Evolutionary conservation across 2,113 vertebrate genomes (phyloP), one percentile per base, ranked within the genome.

Genomic region (Echinops telfairi): DNA sequence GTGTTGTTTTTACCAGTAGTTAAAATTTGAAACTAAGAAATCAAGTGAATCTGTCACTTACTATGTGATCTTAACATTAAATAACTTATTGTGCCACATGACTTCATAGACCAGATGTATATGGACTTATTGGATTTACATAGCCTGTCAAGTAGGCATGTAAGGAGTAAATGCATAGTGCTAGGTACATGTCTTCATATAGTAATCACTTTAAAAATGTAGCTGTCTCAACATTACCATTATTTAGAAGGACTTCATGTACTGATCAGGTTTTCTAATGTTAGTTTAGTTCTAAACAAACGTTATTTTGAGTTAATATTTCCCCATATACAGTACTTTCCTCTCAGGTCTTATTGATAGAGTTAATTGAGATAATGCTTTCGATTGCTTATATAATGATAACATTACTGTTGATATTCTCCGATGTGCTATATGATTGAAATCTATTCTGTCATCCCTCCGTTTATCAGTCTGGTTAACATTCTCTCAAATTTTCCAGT

Each of bases 321-420:
- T 93, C 38, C 73, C 33, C 76, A 2, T 92, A 89, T 77, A 60
- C 80, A 86, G n/a, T 66, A 57, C 38, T 17, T 90, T 38, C 17
- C 60, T 62, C 60, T 62, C 2, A 62, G 60, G 60, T 62, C 23
- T 83, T 83, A 36, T 19, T 79, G 64, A 73, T 12, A 19, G 76
- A 77, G 88, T 23, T 43, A 76, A 91, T 70, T 83, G 27, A 89
- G 14, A 58, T 23, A 83, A 60, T 78, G 22, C 36, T 17, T 88
- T 38, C 90, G 60, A 62, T 19, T 62, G 60, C 60, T 62, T 20
- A 16, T 23, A 62, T 3, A 62, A 7, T 62, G 60, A 62, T 58
- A 2, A 27, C 82, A 27, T 47, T 77, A 29, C 60, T 62, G 15
- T 71, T 80, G 57, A 19, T 83, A 36, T 70, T 82, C 62, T 29